Base-by-base conservation (phyloP, 1,140 invertebrate genomes). In the Archivesica marissinica region DNA sequence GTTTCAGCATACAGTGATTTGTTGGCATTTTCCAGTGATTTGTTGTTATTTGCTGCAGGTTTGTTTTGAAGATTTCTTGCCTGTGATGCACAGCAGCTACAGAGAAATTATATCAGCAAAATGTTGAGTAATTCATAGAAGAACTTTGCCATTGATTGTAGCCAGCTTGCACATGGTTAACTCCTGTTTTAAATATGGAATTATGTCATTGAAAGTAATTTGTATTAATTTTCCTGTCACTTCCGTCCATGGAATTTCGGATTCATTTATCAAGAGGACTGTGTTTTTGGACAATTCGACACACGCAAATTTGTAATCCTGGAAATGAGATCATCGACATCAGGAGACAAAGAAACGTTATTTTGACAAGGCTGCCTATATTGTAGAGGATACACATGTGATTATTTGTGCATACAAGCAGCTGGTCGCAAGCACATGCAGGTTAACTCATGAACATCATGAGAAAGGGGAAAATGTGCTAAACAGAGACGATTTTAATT, bases 41-140 rank as follows among this genome's bases (percentile, higher is more conserved):
- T n/a, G n/a, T n/a, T 59, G 54, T 59, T 30, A 9, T 15, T 30
- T 9, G 4, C 2, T 30, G 25, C 17, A 25, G 33, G n/a, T 54
- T 54, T 54, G 4, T 7, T 54, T 54, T 54, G 50, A 54, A 54
- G 50, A 54, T 11, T 54, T 54, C 50, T 9, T 54, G n/a, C 20
- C 50, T 54, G 23, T 59, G 33, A 30, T 59, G 7, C 20, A 3
- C 7, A 30, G 54, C 25, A 28, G 54, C 25, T 28, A 59, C 33
- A 59, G 33, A 59, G 54, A 28, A 30, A 59, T 59, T 59, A 59
- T 30, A 59, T 11, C 33, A 17, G 33, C 33, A 23, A 2, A 59
- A 59, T 59, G 33, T 54, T 59, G 54, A 59, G 54, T 30, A 59
- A 59, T 59, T 59, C 33, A n/a, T n/a, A n/a, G n/a, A n/a, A n/a